Evolutionary conservation across 1,140 invertebrate species (phyloP).

Genomic region (Drosophila gunungcola): DNA sequence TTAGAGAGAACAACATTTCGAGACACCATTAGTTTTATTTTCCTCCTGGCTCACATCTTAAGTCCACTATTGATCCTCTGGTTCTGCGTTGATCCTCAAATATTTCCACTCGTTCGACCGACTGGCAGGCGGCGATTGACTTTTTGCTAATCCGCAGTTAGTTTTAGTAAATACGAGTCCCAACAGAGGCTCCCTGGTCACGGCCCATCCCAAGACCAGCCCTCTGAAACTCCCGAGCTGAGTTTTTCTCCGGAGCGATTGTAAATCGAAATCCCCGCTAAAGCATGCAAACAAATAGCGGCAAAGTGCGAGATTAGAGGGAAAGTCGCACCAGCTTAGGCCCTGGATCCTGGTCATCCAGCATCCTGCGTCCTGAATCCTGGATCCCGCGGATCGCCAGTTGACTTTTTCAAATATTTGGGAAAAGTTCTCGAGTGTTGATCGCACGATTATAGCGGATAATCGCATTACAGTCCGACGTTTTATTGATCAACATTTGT

Average conservation of each 20-base stretch:
- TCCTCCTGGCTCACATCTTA: background rate
- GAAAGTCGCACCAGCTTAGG: slow-evolving; percentile 63
- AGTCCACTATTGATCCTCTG: slow-evolving; percentile 15
- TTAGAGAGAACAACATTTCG: no score
- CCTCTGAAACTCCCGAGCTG: slow-evolving; percentile 1
- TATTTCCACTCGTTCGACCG: slow-evolving; percentile 28
- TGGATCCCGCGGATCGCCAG: slow-evolving; percentile 37
- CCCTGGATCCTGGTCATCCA: slow-evolving; percentile 18
- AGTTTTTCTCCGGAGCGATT: slow-evolving; percentile 36
- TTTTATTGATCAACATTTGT: slow-evolving; percentile 82
- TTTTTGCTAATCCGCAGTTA: slow-evolving; percentile 65
- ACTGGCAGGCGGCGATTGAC: slow-evolving; percentile 55
- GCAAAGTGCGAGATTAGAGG: slow-evolving; percentile 68
- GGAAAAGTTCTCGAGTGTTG: slow-evolving; percentile 63
- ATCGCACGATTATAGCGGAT: slow-evolving; percentile 74
- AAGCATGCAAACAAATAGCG: slow-evolving; percentile 80
- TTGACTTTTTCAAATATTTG: slow-evolving; percentile 81
- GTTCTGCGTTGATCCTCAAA: slow-evolving; percentile 37
- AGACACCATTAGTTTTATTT: background rate
- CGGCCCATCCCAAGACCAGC: background rate
- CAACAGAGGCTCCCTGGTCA: slow-evolving; percentile 34
- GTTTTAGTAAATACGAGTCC: slow-evolving; percentile 63
- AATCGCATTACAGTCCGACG: slow-evolving; percentile 65
- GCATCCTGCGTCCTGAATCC: slow-evolving; percentile 9
- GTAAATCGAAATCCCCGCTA: slow-evolving; percentile 73